These are phyloP conservation scores for Dasypolia templi DNA, from an alignment of 2,888 invertebrate species.

Conservation along the genomic window DNA sequence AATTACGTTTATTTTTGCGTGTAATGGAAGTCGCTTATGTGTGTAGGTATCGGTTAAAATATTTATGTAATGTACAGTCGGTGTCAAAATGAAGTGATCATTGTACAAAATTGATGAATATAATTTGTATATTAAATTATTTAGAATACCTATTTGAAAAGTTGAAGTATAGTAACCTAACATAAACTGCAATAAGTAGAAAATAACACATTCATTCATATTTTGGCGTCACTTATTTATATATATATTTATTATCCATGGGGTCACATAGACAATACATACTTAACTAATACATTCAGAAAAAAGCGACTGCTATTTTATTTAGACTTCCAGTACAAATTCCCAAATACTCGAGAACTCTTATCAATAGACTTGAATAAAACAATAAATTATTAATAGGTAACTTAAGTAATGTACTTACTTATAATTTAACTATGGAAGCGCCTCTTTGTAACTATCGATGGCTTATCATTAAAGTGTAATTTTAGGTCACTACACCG, in stretches of 20 bases:
- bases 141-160: conserved; percentile 13
- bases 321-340: conserved; percentile 57
- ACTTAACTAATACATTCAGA: neutral
- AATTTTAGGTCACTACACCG: conserved; percentile 56
- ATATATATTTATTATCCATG: no score
- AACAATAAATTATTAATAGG: conserved; percentile 36
- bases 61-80: conserved; percentile 18
- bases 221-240: no score
- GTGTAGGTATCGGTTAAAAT: neutral
- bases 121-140: neutral
- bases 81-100: conserved; percentile 18
- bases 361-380: conserved; percentile 16
- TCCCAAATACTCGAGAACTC: conserved; percentile 9
- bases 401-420: conserved; percentile 58
- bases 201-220: conserved; percentile 17
- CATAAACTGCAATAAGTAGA: conserved; percentile 2
- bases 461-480: conserved; percentile 56
- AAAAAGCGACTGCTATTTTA: conserved; percentile 17
- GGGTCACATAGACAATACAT: neutral
- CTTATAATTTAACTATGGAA: conserved; percentile 63
- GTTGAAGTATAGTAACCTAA: neutral
- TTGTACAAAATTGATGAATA: conserved; percentile 1
- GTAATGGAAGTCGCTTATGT: conserved; percentile 59
- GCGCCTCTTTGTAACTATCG: conserved; percentile 63
- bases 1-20: conserved; percentile 30